These are phyloP conservation scores for Zosterops hypoxanthus DNA, from an alignment of 2,113 vertebrate species.

Conservation along the genomic window DNA sequence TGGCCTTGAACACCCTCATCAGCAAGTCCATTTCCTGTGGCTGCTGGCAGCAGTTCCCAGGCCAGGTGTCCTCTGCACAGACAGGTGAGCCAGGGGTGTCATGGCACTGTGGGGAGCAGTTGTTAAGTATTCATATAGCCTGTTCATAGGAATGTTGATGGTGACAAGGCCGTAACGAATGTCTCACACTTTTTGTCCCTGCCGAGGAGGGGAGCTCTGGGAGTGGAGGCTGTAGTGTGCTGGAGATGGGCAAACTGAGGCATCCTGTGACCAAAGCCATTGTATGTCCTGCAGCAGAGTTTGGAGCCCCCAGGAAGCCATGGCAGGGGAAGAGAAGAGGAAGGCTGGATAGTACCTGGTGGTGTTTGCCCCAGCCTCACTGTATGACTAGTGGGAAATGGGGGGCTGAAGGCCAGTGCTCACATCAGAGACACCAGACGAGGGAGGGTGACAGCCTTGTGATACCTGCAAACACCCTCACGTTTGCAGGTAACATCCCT, in stretches of 20 bases:
- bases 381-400: fast-evolving
- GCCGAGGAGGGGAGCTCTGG: not conserved
- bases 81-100: not conserved
- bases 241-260: not conserved
- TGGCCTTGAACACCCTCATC: not conserved
- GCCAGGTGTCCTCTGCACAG: not conserved
- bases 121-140: not conserved
- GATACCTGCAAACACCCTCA: not conserved
- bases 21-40: slow-evolving; percentile 29
- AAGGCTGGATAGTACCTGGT: not conserved
- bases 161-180: fast-evolving
- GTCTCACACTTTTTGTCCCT: not conserved
- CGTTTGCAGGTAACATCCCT: not conserved
- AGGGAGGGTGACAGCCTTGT: no score
- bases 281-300: not conserved
- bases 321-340: not conserved
- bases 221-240: not conserved
- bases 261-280: no score
- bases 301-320: fast-evolving
- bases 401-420: not conserved
- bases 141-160: not conserved
- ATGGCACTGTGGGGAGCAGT: not conserved
- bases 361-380: fast-evolving
- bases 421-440: fast-evolving
- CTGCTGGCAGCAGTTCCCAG: not conserved